Evolutionary conservation across 2,113 vertebrate genomes (phyloP).

Genomic region (Dunckerocampus dactyliophorus): DNA sequence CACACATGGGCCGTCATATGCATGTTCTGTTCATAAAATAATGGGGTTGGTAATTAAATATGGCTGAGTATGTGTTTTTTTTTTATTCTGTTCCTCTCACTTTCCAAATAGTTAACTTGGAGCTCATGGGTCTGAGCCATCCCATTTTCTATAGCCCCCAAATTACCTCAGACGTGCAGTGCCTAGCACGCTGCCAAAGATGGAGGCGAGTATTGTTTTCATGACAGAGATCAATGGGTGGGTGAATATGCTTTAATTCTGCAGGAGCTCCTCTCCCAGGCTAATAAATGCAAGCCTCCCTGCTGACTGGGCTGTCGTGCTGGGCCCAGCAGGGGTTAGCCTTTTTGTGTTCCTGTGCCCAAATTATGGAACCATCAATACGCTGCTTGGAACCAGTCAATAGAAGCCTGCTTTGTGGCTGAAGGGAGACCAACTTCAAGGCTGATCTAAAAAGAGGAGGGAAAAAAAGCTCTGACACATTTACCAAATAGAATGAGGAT

Average conservation of each 20-base stretch:
- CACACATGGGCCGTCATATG: conserved; percentile 47
- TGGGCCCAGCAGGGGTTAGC: conserved; percentile 75
- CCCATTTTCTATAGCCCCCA: conserved; percentile 59
- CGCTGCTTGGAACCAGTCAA: conserved; percentile 77
- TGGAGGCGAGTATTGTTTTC: conserved; percentile 73
- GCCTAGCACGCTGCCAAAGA: conserved; percentile 64
- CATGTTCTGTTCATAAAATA: conserved; percentile 34
- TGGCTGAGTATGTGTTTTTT: conserved; percentile 45
- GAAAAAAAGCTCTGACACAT: conserved; percentile 50
- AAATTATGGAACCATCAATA: conserved; percentile 83
- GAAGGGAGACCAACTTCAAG: conserved; percentile 75
- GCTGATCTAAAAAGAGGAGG: conserved; percentile 55
- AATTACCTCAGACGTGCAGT: conserved; percentile 63
- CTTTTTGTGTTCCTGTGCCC: conserved; percentile 79
- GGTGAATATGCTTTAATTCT: conserved; percentile 78
- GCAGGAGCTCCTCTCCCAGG: conserved; percentile 76
- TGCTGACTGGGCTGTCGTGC: conserved; percentile 77
- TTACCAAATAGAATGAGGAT: conserved; percentile 57
- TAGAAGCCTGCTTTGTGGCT: conserved; percentile 73
- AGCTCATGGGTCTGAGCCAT: conserved; percentile 62
- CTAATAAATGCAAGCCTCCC: conserved; percentile 80
- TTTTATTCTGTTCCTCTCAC: conserved; percentile 54
- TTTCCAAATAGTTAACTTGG: conserved; percentile 65
- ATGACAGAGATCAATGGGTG: conserved; percentile 79
- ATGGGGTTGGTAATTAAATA: conserved; percentile 68